A percentile compares a stretch with the other conserved stretches of the same genome.
Evolutionary conservation across 37 sponge, comb jelly and placozoan genomes (phyloP).

Genomic region (Diacarnus erythraeanus): DNA sequence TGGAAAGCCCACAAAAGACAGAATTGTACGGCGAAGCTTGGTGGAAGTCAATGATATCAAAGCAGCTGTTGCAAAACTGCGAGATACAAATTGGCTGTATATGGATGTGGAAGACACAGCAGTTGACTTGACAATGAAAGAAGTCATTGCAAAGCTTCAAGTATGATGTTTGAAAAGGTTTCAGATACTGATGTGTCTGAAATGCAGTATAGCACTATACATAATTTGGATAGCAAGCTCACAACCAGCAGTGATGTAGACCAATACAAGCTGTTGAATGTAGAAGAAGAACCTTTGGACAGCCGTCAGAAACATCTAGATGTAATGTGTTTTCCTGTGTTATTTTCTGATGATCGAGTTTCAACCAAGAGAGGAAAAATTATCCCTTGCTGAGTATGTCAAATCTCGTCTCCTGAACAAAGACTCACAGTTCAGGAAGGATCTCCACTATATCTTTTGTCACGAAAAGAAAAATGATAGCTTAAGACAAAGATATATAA

Average conservation of each 20-base stretch:
- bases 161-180: conserved; percentile 48
- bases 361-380: conserved; percentile 48
- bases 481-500: conserved; percentile 26
- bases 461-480: conserved; percentile 34
- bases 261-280: conserved; percentile 59
- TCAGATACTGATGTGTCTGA: conserved; percentile 25
- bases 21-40: conserved; percentile 49
- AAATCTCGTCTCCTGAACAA: conserved; percentile 57
- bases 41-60: conserved; percentile 36
- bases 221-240: conserved; percentile 21
- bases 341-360: conserved; percentile 40
- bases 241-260: conserved; percentile 38
- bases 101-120: conserved; percentile 22
- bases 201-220: conserved; percentile 55
- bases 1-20: conserved; percentile 33
- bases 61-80: conserved; percentile 19
- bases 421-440: conserved; percentile 56
- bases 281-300: conserved; percentile 39
- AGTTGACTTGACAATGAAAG: conserved; percentile 45
- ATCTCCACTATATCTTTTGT: conserved; percentile 47
- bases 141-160: conserved; percentile 33
- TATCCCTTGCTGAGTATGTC: conserved; percentile 38
- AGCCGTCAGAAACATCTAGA: conserved; percentile 32
- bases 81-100: conserved; percentile 64
- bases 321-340: conserved; percentile 47